A percentile compares a stretch with the other conserved stretches of the same genome.
phyloP scores from a whole-genome alignment of 1,140 invertebrate species.

The Drosophila ercepeae region DNA sequence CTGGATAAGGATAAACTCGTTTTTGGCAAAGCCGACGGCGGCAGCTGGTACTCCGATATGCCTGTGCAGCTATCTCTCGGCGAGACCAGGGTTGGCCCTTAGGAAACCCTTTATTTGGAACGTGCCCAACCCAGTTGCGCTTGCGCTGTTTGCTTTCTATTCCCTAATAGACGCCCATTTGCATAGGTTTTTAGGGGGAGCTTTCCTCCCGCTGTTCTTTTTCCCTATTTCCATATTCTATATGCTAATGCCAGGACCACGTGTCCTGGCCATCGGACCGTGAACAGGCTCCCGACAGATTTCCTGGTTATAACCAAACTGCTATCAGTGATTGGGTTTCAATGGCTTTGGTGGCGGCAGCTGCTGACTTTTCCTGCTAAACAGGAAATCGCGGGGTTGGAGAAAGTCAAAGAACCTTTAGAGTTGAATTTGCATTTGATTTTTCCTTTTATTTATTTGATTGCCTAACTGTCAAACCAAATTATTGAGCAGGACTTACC shows the following conservation, averaged over 20 bases:
- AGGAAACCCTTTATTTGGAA: constrained; percentile 27
- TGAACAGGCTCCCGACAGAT: constrained; percentile 65
- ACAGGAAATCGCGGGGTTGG: constrained; percentile 14
- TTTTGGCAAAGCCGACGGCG: constrained; percentile 63
- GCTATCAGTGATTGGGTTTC: constrained; percentile 42
- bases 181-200: constrained; percentile 28
- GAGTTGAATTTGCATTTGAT: constrained; percentile 24
- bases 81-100: constrained; percentile 35
- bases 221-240: constrained; percentile 9
- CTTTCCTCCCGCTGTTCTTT: constrained; percentile 39
- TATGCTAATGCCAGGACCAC: constrained; percentile 54
- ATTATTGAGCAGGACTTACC: not conserved
- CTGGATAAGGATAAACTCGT: constrained; percentile 73
- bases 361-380: constrained; percentile 40
- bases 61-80: constrained; percentile 29
- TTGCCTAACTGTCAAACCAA: constrained; percentile 4
- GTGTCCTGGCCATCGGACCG: constrained; percentile 68
- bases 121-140: constrained; percentile 64
- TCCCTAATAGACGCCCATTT: constrained; percentile 17
- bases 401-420: constrained; percentile 6
- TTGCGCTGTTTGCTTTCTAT: constrained; percentile 50
- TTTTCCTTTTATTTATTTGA: constrained; percentile 7
- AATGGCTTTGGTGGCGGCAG: constrained; percentile 21
- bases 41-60: constrained; percentile 42
- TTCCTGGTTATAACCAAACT: constrained; percentile 29